phyloP scores from a whole-genome alignment of 2,888 invertebrate genomes.

The Teleogryllus oceanicus region DNA sequence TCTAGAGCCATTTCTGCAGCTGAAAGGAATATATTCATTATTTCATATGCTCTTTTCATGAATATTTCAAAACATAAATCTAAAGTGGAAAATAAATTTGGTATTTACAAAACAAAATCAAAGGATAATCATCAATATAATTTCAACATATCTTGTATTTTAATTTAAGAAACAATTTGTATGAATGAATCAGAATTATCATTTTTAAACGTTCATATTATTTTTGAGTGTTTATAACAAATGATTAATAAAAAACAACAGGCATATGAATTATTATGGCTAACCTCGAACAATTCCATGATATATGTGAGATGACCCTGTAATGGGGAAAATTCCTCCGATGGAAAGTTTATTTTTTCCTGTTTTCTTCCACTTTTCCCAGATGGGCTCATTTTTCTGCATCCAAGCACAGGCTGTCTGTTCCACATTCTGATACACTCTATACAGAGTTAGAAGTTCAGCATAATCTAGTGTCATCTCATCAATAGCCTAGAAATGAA shows the following conservation, averaged over 20 bases:
- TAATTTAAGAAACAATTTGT: no score
- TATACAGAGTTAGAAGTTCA: conserved; percentile 49
- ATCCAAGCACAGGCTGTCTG: conserved; percentile 63
- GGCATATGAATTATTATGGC: conserved; percentile 30
- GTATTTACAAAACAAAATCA: no score
- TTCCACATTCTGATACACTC: conserved; percentile 42
- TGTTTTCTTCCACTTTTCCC: conserved; percentile 52
- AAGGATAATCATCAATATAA: no score
- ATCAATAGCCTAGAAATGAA: conserved; percentile 46
- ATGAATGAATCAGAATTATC: no score
- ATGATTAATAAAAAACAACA: not conserved
- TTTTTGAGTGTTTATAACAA: no score
- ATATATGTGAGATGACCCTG: conserved; percentile 57
- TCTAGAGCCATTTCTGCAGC: conserved; percentile 62
- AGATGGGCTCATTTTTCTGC: conserved; percentile 48
- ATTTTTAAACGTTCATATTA: no score
- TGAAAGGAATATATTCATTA: conserved; percentile 37
- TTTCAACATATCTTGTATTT: no score
- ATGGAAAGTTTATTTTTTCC: conserved; percentile 53
- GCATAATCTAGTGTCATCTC: conserved; percentile 50
- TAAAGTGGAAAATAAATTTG: no score
- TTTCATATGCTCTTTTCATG: no score
- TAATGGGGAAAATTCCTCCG: conserved; percentile 69
- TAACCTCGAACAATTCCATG: conserved; percentile 56
- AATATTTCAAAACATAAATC: no score